Evolutionary conservation across 2,797 vertebrate species (phyloP).

Genomic region (Coreius guichenoti): DNA sequence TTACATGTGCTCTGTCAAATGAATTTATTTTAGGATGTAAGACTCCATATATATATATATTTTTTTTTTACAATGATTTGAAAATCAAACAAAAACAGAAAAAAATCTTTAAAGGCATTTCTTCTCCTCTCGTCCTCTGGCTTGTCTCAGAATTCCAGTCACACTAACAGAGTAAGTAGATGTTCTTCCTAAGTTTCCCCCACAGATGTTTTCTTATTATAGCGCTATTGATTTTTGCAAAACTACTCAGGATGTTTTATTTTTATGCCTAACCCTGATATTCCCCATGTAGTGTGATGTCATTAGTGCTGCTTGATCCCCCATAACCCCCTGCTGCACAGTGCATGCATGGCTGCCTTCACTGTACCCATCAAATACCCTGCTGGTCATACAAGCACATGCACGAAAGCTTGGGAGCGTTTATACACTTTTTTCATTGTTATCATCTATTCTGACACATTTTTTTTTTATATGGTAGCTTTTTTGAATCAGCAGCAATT

Average conservation of each 20-base stretch:
- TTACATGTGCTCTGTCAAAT: not conserved
- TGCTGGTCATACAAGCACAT: not conserved
- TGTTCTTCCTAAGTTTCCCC: slow-evolving; percentile 56
- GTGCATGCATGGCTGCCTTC: slow-evolving; percentile 9
- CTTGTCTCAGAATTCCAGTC: slow-evolving; percentile 72
- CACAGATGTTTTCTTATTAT: slow-evolving; percentile 7
- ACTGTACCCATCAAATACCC: not conserved
- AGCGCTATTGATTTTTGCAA: slow-evolving; percentile 24
- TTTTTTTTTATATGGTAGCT: not conserved
- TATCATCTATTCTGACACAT: not conserved
- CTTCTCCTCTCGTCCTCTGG: slow-evolving; percentile 46
- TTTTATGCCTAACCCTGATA: not conserved
- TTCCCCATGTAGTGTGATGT: not conserved
- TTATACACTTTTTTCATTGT: not conserved
- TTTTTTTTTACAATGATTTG: not conserved
- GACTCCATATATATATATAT: too few species aligned
- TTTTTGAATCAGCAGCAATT: not conserved
- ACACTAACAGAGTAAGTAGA: slow-evolving; percentile 75
- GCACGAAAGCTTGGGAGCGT: slow-evolving; percentile 1
- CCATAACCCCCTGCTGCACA: slow-evolving; percentile 24
- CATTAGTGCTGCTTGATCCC: slow-evolving; percentile 31
- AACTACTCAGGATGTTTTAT: not conserved
- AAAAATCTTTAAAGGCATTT: slow-evolving; percentile 24
- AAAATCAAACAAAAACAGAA: not conserved
- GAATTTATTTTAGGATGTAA: not conserved